Conservation (phyloP, 2,888 invertebrate genomes). For the Tubulanus polymorphus region DNA sequence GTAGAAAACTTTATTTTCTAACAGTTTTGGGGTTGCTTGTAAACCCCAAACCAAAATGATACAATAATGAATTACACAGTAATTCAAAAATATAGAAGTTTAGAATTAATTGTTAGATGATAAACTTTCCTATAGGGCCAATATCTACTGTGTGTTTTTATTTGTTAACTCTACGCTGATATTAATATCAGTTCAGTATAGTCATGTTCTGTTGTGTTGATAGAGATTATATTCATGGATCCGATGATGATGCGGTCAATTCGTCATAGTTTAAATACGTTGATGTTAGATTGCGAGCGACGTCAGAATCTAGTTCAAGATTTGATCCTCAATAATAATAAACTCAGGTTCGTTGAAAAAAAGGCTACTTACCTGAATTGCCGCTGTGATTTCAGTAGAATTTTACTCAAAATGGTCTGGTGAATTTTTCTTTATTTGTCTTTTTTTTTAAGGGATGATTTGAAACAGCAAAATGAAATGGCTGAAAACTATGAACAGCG, state of each 20-base stretch:
- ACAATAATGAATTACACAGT: too few relatives aligned
- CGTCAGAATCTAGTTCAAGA: slow-evolving; percentile 40
- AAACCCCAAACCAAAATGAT: too few relatives aligned
- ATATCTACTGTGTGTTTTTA: too few relatives aligned
- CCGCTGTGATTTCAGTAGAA: too few relatives aligned
- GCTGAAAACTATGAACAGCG: slow-evolving; percentile 29
- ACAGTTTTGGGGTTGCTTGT: too few relatives aligned
- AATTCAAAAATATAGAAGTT: too few relatives aligned
- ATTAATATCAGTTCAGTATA: slow-evolving; percentile 16
- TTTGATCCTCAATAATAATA: slow-evolving; percentile 37
- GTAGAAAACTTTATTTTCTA: too few relatives aligned
- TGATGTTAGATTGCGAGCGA: slow-evolving; percentile 39
- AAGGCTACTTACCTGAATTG: too few relatives aligned
- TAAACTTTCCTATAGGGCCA: too few relatives aligned
- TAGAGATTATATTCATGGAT: slow-evolving; percentile 25
- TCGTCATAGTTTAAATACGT: slow-evolving; percentile 26
- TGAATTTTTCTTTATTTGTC: too few relatives aligned
- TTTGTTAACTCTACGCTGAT: not conserved
- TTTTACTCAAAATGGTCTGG: too few relatives aligned
- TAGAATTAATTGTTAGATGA: too few relatives aligned
- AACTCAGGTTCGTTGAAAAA: slow-evolving; percentile 42
- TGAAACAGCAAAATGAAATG: slow-evolving; percentile 23
- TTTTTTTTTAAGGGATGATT: slow-evolving; percentile 32
- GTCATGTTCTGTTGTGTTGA: slow-evolving; percentile 21
- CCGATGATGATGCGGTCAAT: slow-evolving; percentile 19